Evolutionary conservation across 2,113 vertebrate genomes (phyloP), one percentile per base, ranked within the genome.

Genomic region (Condylura cristata): DNA sequence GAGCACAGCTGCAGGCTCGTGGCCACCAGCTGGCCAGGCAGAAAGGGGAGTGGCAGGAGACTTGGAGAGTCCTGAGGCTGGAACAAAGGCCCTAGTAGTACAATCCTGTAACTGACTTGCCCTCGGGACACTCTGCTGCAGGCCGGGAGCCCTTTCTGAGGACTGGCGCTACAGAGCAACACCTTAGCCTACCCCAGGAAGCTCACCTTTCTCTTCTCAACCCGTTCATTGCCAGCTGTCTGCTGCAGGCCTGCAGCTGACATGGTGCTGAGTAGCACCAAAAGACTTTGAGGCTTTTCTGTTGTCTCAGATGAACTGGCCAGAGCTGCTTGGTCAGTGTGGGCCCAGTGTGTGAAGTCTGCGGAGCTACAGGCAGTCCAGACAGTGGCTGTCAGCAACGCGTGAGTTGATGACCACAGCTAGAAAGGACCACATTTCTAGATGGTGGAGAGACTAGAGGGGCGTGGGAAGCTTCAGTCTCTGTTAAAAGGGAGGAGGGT

Each of bases 281-380:
- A n/a, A n/a, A 6, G 94, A 28, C 68, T 39, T 51, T 93, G 41
- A 68, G 92, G 24, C 75, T 61, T 89, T 41, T 48, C 18, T 56
- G 11, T 51, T 44, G 78, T 96, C 91, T 68, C 75, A 61, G 44
- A 46, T 28, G 44, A 92, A 26, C 28, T 72, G 39, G 48, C 9
- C 17, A 32, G n/a, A 85, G 66, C 34, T 41, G 81, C 39, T 66
- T 97, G 93, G 91, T 87, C 92, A 91, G 65, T 89, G 94, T 95
- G 18, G 82, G 94, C 32, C 39, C 63, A 76, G 32, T 58, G 3
- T 82, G 68, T 94, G 68, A 22, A 56, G 14, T 71, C 92, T 65
- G 1, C 20, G 74, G 30, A 83, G 10, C 24, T 86, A 48, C 32
- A 6, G 68, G 8, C 65, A 0, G 1, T 26, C 34, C 11, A 56